Conservation (phyloP, 2,888 invertebrate species). For the Polymixis lichenea region DNA sequence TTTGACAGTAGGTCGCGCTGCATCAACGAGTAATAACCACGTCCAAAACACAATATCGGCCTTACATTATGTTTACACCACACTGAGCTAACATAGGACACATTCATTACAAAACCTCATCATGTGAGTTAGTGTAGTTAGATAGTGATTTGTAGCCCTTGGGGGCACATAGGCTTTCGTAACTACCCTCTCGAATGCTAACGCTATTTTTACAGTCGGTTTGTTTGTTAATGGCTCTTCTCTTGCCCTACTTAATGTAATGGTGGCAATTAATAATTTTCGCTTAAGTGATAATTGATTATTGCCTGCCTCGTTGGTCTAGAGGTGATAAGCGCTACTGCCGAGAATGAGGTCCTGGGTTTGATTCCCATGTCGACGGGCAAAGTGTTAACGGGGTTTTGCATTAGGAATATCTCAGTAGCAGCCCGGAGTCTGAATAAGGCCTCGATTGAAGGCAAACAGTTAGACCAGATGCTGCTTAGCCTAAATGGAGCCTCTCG, state of each 20-base stretch:
- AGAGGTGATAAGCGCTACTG: too few species aligned
- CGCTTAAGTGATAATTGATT: not conserved
- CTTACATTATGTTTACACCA: conserved; percentile 54
- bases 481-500: too few species aligned
- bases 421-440: not conserved
- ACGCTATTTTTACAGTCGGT: conserved; percentile 56
- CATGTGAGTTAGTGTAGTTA: conserved; percentile 70
- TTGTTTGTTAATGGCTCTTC: conserved; percentile 30
- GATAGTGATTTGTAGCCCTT: conserved; percentile 72
- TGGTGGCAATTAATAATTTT: not conserved
- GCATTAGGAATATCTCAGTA: not conserved
- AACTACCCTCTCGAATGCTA: conserved; percentile 60
- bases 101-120: conserved; percentile 74
- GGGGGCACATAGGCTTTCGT: conserved; percentile 68
- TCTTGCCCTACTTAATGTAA: conserved; percentile 10
- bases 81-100: conserved; percentile 59
- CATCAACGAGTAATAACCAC: conserved; percentile 45
- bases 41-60: conserved; percentile 55
- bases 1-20: conserved; percentile 35
- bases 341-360: not conserved
- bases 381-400: not conserved
- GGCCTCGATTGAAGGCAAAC: not conserved
- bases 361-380: too few species aligned
- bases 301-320: not conserved
- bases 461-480: too few species aligned